Evolutionary conservation across 2,797 vertebrate genomes (phyloP), one percentile per base, ranked within the genome.

Genomic region (Halcyon smyrnensis): DNA sequence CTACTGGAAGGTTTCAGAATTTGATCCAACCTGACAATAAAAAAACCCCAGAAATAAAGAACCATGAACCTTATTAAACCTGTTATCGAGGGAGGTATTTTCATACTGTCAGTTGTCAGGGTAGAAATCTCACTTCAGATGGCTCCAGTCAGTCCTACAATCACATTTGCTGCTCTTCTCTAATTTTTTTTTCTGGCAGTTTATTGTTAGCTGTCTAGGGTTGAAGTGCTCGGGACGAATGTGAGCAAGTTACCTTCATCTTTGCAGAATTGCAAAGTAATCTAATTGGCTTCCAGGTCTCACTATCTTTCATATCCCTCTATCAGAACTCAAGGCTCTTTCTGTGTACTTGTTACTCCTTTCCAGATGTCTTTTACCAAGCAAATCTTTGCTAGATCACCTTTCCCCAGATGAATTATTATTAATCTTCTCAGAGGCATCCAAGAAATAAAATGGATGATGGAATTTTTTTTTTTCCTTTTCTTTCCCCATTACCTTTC

Each of bases 371-470:
- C 77, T 95, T 57, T 81, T 89, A 74, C 37, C 74, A 76, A 4
- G 70, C 1, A 1, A 73, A 79, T 87, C 74, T 92, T 90, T 93
- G 30, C 65, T 91, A 74, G 69, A 91, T 97, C 74, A 17, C 50
- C 94, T 93, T 88, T 56, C 39, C n/a, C 51, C 27, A 59, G 73
- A 41, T 73, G 36, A 95, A 67, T 95, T 92, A 87, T 90, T 95
- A 92, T 86, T 95, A 60, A 48, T 89, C 93, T 95, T 91, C 57
- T 90, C 78, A 79, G 60, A 93, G 67, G 63, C 86, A 79, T 86
- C n/a, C 30, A 79, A 91, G 92, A 93, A 90, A 95, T 95, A 90
- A 92, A 90, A 93, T 76, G 77, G 63, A 37, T 91, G 85, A 76
- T 91, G 57, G 73, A 86, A 53, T 80, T 83, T 76, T 53, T 46